Percentiles rank a stretch among this genome's conserved stretches.
Evolutionary conservation across 2,888 invertebrate genomes (phyloP).

Genomic region (Trachelus stipa): DNA sequence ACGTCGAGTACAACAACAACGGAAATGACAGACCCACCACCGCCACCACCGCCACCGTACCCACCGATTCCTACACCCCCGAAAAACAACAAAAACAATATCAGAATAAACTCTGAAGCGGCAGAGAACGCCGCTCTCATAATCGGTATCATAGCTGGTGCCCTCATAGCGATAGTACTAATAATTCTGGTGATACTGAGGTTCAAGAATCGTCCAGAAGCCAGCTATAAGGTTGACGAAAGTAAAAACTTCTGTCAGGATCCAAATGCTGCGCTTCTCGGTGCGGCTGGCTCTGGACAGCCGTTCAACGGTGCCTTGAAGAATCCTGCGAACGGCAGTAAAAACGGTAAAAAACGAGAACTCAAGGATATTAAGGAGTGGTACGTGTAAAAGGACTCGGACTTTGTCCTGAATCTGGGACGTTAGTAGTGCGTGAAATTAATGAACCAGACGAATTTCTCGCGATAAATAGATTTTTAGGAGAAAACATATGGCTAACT

Average conservation of each 20-base stretch:
- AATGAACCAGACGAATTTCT: background rate
- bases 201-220: slow-evolving; percentile 85
- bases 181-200: slow-evolving; percentile 91
- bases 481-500: background rate
- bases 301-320: slow-evolving; percentile 63
- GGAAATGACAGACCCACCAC: slow-evolving; percentile 62
- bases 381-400: slow-evolving; percentile 80
- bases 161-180: slow-evolving; percentile 89
- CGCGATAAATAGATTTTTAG: background rate
- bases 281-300: slow-evolving; percentile 69
- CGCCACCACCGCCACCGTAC: slow-evolving; percentile 56
- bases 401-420: background rate
- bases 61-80: slow-evolving; percentile 62
- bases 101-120: slow-evolving; percentile 75
- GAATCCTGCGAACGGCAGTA: slow-evolving; percentile 55
- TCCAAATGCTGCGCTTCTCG: slow-evolving; percentile 82
- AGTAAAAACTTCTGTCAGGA: slow-evolving; percentile 82
- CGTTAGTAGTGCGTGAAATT: background rate
- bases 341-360: slow-evolving; percentile 77
- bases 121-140: slow-evolving; percentile 82
- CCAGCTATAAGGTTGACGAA: slow-evolving; percentile 94
- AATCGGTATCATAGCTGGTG: slow-evolving; percentile 90
- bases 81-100: slow-evolving; percentile 48
- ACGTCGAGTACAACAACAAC: slow-evolving; percentile 49
- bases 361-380: slow-evolving; percentile 95